phyloP scores from a whole-genome alignment of 2,113 vertebrate genomes.

The Pycnonotus jocosus region DNA sequence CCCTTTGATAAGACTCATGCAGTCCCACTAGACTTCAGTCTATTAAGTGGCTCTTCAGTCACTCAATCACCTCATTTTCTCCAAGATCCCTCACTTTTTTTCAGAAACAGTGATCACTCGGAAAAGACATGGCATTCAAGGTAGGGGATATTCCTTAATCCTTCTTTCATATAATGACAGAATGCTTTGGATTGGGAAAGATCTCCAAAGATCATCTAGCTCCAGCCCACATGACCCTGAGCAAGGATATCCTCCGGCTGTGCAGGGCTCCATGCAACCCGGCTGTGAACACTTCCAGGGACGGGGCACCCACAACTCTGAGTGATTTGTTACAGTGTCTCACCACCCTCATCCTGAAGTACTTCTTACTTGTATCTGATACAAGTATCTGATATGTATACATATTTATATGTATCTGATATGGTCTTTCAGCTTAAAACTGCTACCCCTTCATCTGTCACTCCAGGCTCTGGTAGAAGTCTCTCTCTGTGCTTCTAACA shows the following conservation, averaged over 20 bases:
- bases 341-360: not conserved
- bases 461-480: not conserved
- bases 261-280: not conserved
- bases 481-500: not conserved
- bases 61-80: not conserved
- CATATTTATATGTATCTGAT: too few species aligned
- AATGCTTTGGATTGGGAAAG: not conserved
- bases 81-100: not conserved
- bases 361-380: not conserved
- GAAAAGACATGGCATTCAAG: not conserved
- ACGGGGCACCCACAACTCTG: not conserved
- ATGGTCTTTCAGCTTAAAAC: not conserved
- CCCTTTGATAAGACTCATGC: not conserved
- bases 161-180: not conserved
- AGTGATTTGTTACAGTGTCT: not conserved
- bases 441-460: not conserved
- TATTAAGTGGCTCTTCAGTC: not conserved
- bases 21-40: not conserved
- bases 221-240: not conserved
- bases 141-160: not conserved
- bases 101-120: not conserved
- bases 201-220: not conserved
- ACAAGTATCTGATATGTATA: too few species aligned
- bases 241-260: not conserved
- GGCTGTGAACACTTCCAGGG: not conserved